Base-by-base conservation (phyloP, 2,113 vertebrate species). In the Anser brachyrhynchus region DNA sequence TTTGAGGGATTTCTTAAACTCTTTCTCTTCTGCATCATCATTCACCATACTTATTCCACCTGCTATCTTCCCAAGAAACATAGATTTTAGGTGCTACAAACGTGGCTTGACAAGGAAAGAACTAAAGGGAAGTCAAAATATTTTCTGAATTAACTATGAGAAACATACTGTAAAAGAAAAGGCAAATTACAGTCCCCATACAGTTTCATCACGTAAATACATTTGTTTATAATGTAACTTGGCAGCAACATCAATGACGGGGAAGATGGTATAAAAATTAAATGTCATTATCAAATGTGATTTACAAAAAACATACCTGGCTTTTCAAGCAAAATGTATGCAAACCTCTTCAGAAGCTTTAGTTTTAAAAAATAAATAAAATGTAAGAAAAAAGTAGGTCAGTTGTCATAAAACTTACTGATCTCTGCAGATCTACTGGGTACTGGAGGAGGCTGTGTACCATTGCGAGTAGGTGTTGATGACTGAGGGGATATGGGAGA, bases 401-500 rank as follows among this genome's bases (percentile, higher is more conserved):
- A 95, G 66, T 89, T 89, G 41, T 89, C 80, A 89, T 31, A 93
- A 58, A 90, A 96, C 99, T 98, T 98, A 99, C 99, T 98, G 88
- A 98, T 98, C 87, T 99, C 99, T 52, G 98, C 95, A 84, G 99
- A 98, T 97, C 98, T 97, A 75, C 97, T 98, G 78, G 98, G 99
- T 33, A 99, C 98, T 43, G 98, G 98, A 62, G 99, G 98, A 65
- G 98, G 98, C 61, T 99, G 98, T 54, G 98, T 99, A 92, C 99
- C 99, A 65, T 99, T 99, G 95, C 98, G 99, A 96, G 99, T 98
- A 91, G 97, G 98, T 66, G 97, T 93, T 78, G 99, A 98, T 95
- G 98, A 98, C 97, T 98, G 97, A 52, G 99, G 98, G 55, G 99
- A 98, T 91, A 98, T 95, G 15, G 99, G 98, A 84, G 99, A 99